Base-by-base conservation (phyloP, 2,888 invertebrate genomes). In the Fragum sueziense region DNA sequence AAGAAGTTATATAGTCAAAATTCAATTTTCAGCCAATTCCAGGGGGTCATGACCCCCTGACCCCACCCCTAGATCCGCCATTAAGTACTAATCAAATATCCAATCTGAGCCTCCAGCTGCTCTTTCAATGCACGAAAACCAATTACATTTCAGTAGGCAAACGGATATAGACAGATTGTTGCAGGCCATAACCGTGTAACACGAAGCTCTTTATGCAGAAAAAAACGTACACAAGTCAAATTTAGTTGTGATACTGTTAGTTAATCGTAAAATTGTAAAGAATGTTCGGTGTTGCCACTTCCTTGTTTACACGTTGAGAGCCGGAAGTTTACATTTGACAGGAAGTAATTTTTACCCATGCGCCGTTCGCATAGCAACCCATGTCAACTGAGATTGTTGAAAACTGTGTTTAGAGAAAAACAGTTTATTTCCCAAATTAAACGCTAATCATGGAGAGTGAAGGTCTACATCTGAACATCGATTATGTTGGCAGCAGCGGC, bases 401-500 rank as follows among this genome's bases (percentile, higher is more conserved):
- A 47, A 2, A 47, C 33, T 14, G n/a, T 68, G 54, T 7, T 27
- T 37, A n/a, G 61, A 14, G 47, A 47, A 47, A 47, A 47, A 47
- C 17, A 47, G 47, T 47, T 47, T 47, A 47, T 20, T 11, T 29
- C 29, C 34, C 22, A 51, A 70, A 29, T 54, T 20, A 17, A 14
- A n/a, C 33, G 22, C 20, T 77, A 72, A 68, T 9, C 47, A 95
- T 95, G 95, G 95, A 95, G 82, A 93, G 94, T 75, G 89, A 93
- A 52, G 93, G 93, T 75, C 89, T 95, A 76, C 91, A 94, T 82
- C 93, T 94, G 54, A 94, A 93, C 84, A 90, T 95, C 75, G 95
- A 95, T 84, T 94, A 94, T 82, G 92, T 95, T 74, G 95, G 95
- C 51, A 94, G 94, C 71, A 95, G 95, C 82, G 97, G 97, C 14